phyloP scores from a whole-genome alignment of 2,888 invertebrate genomes.

The Erebia ligea region DNA sequence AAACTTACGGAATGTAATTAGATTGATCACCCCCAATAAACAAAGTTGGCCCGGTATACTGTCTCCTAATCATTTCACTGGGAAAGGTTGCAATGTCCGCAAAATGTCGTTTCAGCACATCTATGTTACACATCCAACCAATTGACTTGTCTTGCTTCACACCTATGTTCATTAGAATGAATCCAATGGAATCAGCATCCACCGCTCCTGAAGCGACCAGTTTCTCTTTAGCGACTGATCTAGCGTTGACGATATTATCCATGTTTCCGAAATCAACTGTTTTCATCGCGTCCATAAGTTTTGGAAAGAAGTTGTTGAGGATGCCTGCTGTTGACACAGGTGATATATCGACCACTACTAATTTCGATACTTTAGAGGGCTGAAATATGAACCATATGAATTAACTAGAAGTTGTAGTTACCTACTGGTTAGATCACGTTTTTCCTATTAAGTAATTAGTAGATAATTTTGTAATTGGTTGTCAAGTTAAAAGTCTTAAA shows the following conservation, averaged over 20 bases:
- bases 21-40: constrained; percentile 65
- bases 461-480: too few relatives aligned
- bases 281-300: constrained; percentile 80
- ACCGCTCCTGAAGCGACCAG: constrained; percentile 49
- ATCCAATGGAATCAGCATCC: constrained; percentile 47
- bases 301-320: constrained; percentile 80
- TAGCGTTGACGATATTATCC: constrained; percentile 83
- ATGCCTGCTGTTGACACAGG: constrained; percentile 82
- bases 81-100: constrained; percentile 58
- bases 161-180: constrained; percentile 61
- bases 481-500: too few relatives aligned
- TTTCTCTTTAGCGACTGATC: constrained; percentile 64
- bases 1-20: constrained; percentile 63
- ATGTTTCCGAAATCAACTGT: constrained; percentile 78
- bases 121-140: constrained; percentile 63
- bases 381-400: constrained; percentile 49
- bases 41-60: constrained; percentile 57
- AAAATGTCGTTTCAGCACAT: constrained; percentile 51
- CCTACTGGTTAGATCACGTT: too few relatives aligned
- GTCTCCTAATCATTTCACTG: constrained; percentile 47
- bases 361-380: constrained; percentile 81
- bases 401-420: not conserved
- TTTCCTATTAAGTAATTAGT: too few relatives aligned
- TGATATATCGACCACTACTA: constrained; percentile 88
- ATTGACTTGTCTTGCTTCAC: constrained; percentile 47